Evolutionary conservation across 1,140 invertebrate species (phyloP).

Genomic region (Anastrepha obliqua): DNA sequence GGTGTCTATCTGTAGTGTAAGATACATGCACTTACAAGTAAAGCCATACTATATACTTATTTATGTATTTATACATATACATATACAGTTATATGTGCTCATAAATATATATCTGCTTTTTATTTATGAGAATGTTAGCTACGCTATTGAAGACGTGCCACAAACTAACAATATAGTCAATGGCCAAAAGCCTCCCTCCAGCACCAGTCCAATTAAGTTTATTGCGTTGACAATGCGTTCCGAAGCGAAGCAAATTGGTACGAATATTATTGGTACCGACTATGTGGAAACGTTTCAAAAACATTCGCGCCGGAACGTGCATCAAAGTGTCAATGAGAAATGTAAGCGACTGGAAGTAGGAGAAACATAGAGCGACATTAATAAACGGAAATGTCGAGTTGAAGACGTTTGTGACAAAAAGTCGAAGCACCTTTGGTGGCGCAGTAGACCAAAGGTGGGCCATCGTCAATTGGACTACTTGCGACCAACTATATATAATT

Average conservation of each 20-base stretch:
- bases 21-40: neutral
- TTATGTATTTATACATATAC: neutral
- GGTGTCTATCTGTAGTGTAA: no score
- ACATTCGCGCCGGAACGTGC: conserved; percentile 5
- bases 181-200: neutral
- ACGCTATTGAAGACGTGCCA: conserved; percentile 10
- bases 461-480: conserved; percentile 3
- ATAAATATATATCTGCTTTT: neutral
- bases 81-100: neutral
- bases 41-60: neutral
- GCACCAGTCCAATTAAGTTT: conserved; percentile 31
- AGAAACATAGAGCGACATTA: neutral
- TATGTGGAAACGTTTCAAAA: neutral
- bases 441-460: neutral
- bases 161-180: neutral
- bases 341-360: neutral
- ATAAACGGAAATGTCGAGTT: neutral
- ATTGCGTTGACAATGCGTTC: conserved; percentile 20
- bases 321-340: conserved; percentile 21
- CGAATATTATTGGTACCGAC: conserved; percentile 4
- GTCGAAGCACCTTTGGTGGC: neutral
- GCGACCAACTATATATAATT: conserved; percentile 13
- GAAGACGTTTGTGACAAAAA: neutral
- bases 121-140: neutral
- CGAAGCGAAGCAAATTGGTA: neutral